A percentile compares a stretch with the other conserved stretches of the same genome.
Evolutionary conservation across 2,888 invertebrate species (phyloP).

Genomic region (Asteroscopus sphinx): DNA sequence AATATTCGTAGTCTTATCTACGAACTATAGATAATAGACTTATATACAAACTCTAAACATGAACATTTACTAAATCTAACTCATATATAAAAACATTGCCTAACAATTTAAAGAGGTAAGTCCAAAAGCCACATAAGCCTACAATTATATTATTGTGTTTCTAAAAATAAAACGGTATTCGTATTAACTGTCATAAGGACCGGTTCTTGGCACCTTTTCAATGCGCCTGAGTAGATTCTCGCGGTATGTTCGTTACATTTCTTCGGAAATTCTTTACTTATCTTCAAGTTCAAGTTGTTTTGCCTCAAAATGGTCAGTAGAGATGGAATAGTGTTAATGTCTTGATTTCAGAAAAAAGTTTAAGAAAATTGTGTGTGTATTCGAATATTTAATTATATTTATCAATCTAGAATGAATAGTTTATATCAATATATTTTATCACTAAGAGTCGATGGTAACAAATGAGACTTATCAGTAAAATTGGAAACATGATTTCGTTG

Average conservation of each 20-base stretch:
- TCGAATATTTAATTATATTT: constrained; percentile 1
- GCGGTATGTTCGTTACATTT: constrained; percentile 61
- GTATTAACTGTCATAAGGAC: constrained; percentile 71
- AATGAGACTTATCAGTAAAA: too few relatives aligned
- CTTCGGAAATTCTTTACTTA: constrained; percentile 61
- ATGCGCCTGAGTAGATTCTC: constrained; percentile 60
- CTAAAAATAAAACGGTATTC: constrained; percentile 69
- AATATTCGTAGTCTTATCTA: too few relatives aligned
- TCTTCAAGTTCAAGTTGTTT: constrained; percentile 50
- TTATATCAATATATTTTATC: background rate
- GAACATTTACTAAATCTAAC: background rate
- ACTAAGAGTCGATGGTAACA: too few relatives aligned
- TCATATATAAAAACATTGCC: constrained; percentile 3
- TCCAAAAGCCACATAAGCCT: constrained; percentile 48
- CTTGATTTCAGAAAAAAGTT: constrained; percentile 14
- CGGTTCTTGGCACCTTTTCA: constrained; percentile 69
- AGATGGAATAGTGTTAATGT: constrained; percentile 31
- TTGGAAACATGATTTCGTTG: too few relatives aligned
- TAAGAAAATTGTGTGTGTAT: background rate
- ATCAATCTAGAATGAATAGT: constrained; percentile 4
- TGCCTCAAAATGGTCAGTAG: constrained; percentile 49
- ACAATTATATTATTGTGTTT: constrained; percentile 62
- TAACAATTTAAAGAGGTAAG: constrained; percentile 5
- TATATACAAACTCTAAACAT: background rate
- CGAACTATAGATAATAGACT: background rate